Base-by-base conservation (phyloP, 2,888 invertebrate species). In the Polydrusus tereticollis region DNA sequence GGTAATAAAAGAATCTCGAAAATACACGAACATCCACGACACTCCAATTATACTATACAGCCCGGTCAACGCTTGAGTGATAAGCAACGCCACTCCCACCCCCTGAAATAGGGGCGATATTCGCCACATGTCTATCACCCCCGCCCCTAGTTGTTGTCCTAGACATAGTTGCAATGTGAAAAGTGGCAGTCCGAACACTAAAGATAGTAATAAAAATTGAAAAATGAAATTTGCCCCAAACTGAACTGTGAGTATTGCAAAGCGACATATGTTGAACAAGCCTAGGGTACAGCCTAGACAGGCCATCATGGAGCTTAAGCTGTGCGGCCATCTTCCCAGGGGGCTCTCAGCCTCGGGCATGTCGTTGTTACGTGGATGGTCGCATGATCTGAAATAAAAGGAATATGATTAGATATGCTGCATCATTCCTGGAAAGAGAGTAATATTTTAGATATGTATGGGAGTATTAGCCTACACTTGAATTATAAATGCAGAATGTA, bases 31-130 rank as follows among this genome's bases (percentile, higher is more conserved):
- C 86, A 96, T 90, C 96, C 96, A 97, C 1, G 95, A 94, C n/a
- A 96, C 88, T 2, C 95, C 94, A 33, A 96, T 90, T 66, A 95
- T 92, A 80, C 95, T 95, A 86, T 96, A 96, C 77, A 95, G 89
- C 62, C 96, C 95, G 77, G 95, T 90, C 58, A 94, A 87, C 4
- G 93, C 92, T 83, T 96, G 96, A 5, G 92, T 90, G 69, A 93
- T 85, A 20, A 96, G 88, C 77, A 96, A 85, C 0, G 95, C 91
- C 62, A 96, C 91, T 16, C 96, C 96, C 18, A 96, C 93, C 2
- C 97, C 96, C 87, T 94, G 93, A 83, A 96, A 96, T 78, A 96
- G 90, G 0, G 97, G 97, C 65, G 96, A 96, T 80, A 96, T 95
- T 80, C 90, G 90, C 96, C 96, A 97, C 96, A 96, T 96, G 79